These are phyloP conservation scores for Chloromyia formosa DNA, from an alignment of 2,888 invertebrate species.

Conservation along the genomic window DNA sequence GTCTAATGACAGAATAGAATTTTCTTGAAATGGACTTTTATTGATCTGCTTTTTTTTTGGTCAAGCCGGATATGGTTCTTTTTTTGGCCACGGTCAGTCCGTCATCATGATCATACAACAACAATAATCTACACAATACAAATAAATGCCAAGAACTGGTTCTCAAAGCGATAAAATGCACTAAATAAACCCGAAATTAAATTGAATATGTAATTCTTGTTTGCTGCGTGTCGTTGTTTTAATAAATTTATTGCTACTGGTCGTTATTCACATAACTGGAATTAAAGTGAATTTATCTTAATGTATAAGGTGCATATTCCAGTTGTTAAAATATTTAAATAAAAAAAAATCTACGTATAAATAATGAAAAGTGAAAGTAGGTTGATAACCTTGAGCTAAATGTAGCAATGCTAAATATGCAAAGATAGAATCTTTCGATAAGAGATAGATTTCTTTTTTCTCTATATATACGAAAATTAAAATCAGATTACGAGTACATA, in stretches of 20 bases:
- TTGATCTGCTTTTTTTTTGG: neutral
- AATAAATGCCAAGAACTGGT: slow-evolving; percentile 4
- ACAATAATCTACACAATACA: neutral
- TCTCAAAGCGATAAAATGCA: neutral
- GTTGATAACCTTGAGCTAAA: neutral
- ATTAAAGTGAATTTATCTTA: too few species aligned
- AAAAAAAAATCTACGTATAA: too few species aligned
- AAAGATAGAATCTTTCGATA: too few species aligned
- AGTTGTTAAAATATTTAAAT: neutral
- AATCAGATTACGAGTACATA: too few species aligned
- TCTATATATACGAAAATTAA: too few species aligned
- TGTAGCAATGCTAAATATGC: too few species aligned
- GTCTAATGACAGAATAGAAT: neutral
- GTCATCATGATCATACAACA: too few species aligned
- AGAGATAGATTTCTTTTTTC: too few species aligned
- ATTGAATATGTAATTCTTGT: too few species aligned
- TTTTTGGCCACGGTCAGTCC: neutral
- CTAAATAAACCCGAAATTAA: too few species aligned
- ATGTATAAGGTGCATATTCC: neutral
- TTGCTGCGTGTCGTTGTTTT: too few species aligned
- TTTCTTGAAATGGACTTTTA: neutral
- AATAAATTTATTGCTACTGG: neutral
- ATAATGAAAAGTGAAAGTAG: neutral
- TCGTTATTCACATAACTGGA: neutral
- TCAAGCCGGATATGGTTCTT: slow-evolving; percentile 7